Conservation (phyloP, 1,140 invertebrate species). For the Drosophila pandora region DNA sequence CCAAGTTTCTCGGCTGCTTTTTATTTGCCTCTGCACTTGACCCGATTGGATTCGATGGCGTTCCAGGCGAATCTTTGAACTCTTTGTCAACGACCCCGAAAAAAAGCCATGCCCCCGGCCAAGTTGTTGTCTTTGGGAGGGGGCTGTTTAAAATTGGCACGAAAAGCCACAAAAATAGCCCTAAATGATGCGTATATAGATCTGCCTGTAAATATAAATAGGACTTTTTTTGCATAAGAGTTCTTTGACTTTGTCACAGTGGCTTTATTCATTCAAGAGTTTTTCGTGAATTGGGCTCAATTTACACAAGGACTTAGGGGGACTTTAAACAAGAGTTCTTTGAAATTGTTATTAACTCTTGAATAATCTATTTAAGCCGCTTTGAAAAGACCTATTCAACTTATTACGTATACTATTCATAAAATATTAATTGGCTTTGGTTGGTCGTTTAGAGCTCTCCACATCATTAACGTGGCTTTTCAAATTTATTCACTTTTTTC, state of each 20-base stretch:
- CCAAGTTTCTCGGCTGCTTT: constrained; percentile 4
- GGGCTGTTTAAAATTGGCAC: constrained; percentile 47
- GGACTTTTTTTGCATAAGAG: constrained; percentile 41
- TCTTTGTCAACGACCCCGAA: constrained; percentile 53
- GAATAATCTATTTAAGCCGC: background rate
- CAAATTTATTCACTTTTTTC: background rate
- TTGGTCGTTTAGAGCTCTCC: background rate
- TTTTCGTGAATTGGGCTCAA: background rate
- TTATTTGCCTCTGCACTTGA: constrained; percentile 56
- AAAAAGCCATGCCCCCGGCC: constrained; percentile 16
- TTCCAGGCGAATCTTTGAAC: constrained; percentile 41
- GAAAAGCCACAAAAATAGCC: constrained; percentile 41
- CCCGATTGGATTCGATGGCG: constrained; percentile 43
- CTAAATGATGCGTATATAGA: constrained; percentile 31
- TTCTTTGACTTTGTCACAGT: constrained; percentile 37
- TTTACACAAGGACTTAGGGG: background rate
- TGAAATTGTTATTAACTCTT: background rate
- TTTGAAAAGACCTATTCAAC: background rate
- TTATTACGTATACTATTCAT: background rate
- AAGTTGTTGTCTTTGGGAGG: constrained; percentile 13
- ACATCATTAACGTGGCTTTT: background rate
- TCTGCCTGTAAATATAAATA: constrained; percentile 25
- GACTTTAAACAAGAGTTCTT: background rate
- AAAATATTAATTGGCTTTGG: background rate
- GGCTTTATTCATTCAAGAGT: constrained; percentile 1